Evolutionary conservation across 2,888 invertebrate species (phyloP), one percentile per base, ranked within the genome.

Genomic region (Chrysina gloriosa): DNA sequence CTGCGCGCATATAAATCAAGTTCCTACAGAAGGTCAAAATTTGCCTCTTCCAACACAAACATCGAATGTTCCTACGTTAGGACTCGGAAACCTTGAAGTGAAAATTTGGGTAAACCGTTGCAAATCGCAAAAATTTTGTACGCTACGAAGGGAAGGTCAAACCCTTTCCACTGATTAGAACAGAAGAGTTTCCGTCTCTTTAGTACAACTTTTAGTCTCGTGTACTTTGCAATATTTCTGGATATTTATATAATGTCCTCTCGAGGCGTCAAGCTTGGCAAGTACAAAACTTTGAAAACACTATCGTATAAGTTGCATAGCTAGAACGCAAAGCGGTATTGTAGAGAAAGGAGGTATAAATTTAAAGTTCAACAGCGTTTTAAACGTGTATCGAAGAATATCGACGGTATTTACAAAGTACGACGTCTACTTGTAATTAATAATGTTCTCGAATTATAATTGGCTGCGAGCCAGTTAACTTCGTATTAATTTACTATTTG

Each of bases 121-220:
- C 65, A 58, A 66, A 66, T 66, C 25, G 47, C 16, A 29, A 64
- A 63, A 71, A 69, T 71, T 70, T 72, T 65, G 72, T 71, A 73
- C 68, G 67, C 42, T 61, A 42, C 61, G 63, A 67, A 68, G 71
- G 71, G 72, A 69, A 72, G 72, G 72, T 72, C 69, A 69, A 72
- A 70, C 73, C 71, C 72, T 73, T 72, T 19, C 56, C 63, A 63
- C 66, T 34, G 47, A 63, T 31, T 45, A 39, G 23, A 39, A 19
- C 42, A 14, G n/a, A n/a, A n/a, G n/a, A n/a, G n/a, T n/a, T n/a
- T 14, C 9, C 19, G 6, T 42, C 19, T 42, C 7, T 14, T 2
- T 42, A 42, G 19, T 19, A 19, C 2, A 19, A 2, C 1, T 42
- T 19, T 14, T 6, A n/a, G n/a, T n/a, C n/a, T n/a, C n/a, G n/a